These are phyloP conservation scores for Tachystola acroxantha DNA, from an alignment of 2,888 invertebrate genomes.

Conservation along the genomic window DNA sequence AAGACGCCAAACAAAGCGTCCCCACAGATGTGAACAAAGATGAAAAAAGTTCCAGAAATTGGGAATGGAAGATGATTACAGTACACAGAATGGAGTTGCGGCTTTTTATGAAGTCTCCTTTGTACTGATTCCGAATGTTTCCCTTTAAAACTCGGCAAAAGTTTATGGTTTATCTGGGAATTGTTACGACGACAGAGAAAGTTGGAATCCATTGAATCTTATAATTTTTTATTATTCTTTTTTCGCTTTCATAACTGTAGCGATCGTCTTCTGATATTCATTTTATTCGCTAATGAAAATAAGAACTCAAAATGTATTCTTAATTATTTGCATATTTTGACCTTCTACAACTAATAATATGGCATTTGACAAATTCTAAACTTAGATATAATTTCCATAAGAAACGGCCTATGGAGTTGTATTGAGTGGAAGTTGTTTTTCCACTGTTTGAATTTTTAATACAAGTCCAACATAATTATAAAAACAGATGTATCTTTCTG, in stretches of 20 bases:
- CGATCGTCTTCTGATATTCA: neutral
- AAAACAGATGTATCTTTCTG: too few species aligned
- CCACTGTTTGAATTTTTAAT: too few species aligned
- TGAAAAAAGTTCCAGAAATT: constrained; percentile 73
- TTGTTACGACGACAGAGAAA: constrained; percentile 46
- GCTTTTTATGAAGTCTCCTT: constrained; percentile 69
- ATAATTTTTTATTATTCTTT: constrained; percentile 45
- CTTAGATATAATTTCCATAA: too few species aligned
- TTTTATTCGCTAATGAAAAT: too few species aligned
- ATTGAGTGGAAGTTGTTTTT: too few species aligned
- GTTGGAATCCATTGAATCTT: constrained; percentile 52
- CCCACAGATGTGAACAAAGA: constrained; percentile 73
- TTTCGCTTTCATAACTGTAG: neutral
- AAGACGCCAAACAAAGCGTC: constrained; percentile 45
- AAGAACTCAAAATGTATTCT: too few species aligned
- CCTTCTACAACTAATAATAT: too few species aligned
- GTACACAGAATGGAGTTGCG: constrained; percentile 69
- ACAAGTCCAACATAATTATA: too few species aligned
- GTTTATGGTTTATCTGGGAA: constrained; percentile 47
- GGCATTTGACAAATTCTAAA: too few species aligned
- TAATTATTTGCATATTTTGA: too few species aligned
- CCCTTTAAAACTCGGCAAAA: constrained; percentile 46
- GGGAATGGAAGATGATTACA: constrained; percentile 70
- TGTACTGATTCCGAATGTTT: constrained; percentile 63
- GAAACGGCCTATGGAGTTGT: too few species aligned